These are phyloP conservation scores for Isoperla grammatica DNA, from an alignment of 2,888 invertebrate species.

Conservation along the genomic window DNA sequence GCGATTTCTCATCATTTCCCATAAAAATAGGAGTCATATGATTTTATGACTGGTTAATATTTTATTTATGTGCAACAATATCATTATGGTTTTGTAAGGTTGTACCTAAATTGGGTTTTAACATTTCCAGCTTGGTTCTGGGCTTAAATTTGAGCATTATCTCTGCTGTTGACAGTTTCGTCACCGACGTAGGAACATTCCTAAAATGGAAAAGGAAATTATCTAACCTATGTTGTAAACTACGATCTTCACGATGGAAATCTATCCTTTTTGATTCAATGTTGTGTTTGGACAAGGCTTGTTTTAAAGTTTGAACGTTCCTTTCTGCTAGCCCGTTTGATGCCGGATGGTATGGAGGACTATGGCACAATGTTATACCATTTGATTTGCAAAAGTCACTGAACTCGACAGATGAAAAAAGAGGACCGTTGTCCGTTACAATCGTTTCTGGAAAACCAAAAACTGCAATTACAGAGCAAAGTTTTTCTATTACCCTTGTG, in stretches of 20 bases:
- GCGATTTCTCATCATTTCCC: too few relatives aligned
- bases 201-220: too few relatives aligned
- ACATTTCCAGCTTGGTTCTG: slow-evolving; percentile 13
- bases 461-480: background rate
- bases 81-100: too few relatives aligned
- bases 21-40: too few relatives aligned
- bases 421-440: slow-evolving; percentile 21
- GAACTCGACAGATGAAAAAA: slow-evolving; percentile 16
- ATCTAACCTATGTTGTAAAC: slow-evolving; percentile 15
- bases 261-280: slow-evolving; percentile 16
- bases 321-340: slow-evolving; percentile 19
- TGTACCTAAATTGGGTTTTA: too few relatives aligned
- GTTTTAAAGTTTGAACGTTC: too few relatives aligned
- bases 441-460: slow-evolving; percentile 13
- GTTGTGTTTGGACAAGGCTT: slow-evolving; percentile 25
- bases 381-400: slow-evolving; percentile 7
- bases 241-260: slow-evolving; percentile 15
- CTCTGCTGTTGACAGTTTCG: slow-evolving; percentile 24
- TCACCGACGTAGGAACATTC: background rate
- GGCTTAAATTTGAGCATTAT: slow-evolving; percentile 24
- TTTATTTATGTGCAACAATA: too few relatives aligned
- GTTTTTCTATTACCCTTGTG: background rate
- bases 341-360: slow-evolving; percentile 13
- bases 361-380: slow-evolving; percentile 1
- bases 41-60: too few relatives aligned